Conservation (phyloP, 2,797 vertebrate species). For the Lemur catta region DNA sequence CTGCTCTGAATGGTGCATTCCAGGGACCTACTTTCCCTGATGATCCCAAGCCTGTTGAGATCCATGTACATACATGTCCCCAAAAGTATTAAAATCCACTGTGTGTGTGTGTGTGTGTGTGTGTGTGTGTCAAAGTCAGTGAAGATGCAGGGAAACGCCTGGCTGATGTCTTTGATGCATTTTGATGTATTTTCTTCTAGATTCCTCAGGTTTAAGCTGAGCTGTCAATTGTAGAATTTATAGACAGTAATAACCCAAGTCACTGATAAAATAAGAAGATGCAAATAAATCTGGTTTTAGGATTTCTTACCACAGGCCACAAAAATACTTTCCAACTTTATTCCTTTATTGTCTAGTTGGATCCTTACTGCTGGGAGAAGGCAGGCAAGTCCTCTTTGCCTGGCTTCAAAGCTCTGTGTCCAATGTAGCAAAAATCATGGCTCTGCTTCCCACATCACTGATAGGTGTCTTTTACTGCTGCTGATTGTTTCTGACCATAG, state of each 20-base stretch:
- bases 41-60: neutral
- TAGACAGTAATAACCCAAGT: neutral
- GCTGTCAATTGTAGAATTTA: constrained; percentile 48
- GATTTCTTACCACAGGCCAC: neutral
- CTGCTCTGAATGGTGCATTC: neutral
- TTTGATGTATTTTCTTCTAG: constrained; percentile 10
- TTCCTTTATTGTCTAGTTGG: neutral
- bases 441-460: neutral
- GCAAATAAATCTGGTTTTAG: neutral
- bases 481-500: neutral
- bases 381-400: neutral
- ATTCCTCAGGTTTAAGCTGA: constrained; percentile 39
- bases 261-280: constrained; percentile 10
- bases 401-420: neutral
- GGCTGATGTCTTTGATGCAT: neutral
- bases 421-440: neutral
- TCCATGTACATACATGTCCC: neutral
- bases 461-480: neutral
- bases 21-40: neutral
- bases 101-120: neutral
- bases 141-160: neutral
- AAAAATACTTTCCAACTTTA: constrained; percentile 1
- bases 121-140: neutral
- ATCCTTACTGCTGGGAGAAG: neutral
- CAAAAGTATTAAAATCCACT: neutral